Base-by-base conservation (phyloP, 2,113 vertebrate genomes). In the Phylloscopus whistleri region DNA sequence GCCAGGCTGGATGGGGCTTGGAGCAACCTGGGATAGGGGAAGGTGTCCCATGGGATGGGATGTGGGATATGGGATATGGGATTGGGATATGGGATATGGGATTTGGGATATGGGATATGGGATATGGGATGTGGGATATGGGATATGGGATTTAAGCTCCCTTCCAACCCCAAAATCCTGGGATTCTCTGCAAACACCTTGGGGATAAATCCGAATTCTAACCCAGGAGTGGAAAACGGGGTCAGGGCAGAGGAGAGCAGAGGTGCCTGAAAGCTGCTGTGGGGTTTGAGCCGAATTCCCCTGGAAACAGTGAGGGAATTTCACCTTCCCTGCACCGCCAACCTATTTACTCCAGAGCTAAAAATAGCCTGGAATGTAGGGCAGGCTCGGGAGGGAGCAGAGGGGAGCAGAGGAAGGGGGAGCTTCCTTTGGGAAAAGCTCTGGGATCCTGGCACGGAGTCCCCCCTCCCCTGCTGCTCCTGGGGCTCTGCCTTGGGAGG, bases 281-380 rank as follows among this genome's bases (percentile, higher is more conserved):
- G 67, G 22, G 13, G 11, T 22, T 35, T 31, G 3, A 15, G 46
- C 56, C n/a, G 7, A n/a, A n/a, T 84, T 76, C 59, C 51, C 7
- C 9, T 0, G 18, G 70, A 63, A 89, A 63, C 33, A 33, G 16
- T 0, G 3, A 51, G 75, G 89, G 93, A 88, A 79, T 95, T 90
- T 73, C 94, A 67, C 93, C 70, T 89, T 92, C 92, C 92, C 94
- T 23, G 77, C 86, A 33, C 94, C 64, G 68, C 58, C 81, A 46
- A 94, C 97, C 97, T 67, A 89, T 87, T 96, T 94, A 73, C 7
- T 67, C 1, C 3, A 0, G 17, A 6, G 84, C 96, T 94, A 93
- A 97, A 95, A 96, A 96, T 97, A 97, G 75, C 67, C 43, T 3
- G 21, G 8, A 81, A 97, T 96, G 87, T 96, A 90, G 97, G 97